These are phyloP conservation scores for Lophotis ruficrista DNA, from an alignment of 2,113 vertebrate genomes.

Conservation along the genomic window DNA sequence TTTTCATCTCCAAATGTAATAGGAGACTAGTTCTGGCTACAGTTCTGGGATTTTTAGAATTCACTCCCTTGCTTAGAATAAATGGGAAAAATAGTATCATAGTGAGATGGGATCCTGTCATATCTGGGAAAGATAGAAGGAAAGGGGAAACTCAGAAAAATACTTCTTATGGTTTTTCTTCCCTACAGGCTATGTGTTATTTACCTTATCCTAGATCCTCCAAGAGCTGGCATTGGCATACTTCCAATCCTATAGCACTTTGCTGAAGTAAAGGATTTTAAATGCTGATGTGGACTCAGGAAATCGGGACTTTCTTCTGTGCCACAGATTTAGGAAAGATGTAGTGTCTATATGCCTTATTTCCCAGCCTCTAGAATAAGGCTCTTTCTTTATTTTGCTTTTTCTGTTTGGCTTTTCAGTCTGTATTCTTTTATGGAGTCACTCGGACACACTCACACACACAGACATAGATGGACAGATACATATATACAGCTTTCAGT, in stretches of 20 bases:
- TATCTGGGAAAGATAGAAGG: background rate
- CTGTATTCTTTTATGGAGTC: background rate
- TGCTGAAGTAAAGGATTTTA: background rate
- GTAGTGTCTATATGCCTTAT: background rate
- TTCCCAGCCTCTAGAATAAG: background rate
- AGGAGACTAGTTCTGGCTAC: background rate
- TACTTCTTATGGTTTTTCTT: background rate
- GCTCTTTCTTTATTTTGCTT: background rate
- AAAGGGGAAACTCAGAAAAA: background rate
- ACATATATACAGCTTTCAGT: background rate
- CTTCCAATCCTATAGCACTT: background rate
- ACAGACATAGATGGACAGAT: background rate
- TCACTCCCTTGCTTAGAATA: background rate
- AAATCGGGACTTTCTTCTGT: background rate
- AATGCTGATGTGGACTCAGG: background rate
- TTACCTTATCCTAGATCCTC: slow-evolving; percentile 4
- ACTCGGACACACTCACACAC: background rate
- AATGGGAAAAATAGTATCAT: background rate
- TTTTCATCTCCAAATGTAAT: background rate
- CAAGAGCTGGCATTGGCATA: background rate
- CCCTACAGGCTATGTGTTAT: background rate
- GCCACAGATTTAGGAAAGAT: background rate
- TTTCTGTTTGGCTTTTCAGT: background rate
- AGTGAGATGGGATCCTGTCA: background rate
- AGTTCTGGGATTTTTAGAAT: background rate